Evolutionary conservation across 2,888 invertebrate species (phyloP).

Genomic region (Cheilosia urbana): DNA sequence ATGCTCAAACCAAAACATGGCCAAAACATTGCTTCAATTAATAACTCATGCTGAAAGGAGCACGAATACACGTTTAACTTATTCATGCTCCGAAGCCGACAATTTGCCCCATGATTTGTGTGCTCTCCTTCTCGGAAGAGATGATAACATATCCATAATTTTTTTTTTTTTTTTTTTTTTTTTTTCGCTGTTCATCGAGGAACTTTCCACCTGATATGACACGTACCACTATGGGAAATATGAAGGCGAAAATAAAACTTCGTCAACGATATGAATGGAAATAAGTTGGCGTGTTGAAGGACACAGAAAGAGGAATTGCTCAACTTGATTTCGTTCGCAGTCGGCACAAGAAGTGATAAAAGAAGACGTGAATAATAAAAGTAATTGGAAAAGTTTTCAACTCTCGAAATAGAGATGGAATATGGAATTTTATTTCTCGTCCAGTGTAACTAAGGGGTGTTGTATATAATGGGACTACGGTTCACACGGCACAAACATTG

Average conservation of each 20-base stretch:
- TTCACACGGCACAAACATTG: conserved; percentile 43
- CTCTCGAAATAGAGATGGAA: conserved; percentile 48
- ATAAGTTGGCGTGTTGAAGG: conserved; percentile 50
- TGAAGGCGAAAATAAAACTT: conserved; percentile 63
- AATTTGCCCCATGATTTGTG: conserved; percentile 65
- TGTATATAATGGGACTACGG: conserved; percentile 4
- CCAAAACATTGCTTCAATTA: conserved; percentile 43
- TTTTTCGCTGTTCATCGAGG: conserved; percentile 3
- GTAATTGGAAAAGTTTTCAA: conserved; percentile 74
- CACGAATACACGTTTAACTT: conserved; percentile 22
- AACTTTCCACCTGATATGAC: conserved; percentile 70
- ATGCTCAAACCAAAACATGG: conserved; percentile 20
- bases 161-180: background rate
- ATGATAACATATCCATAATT: conserved; percentile 27
- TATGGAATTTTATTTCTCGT: conserved; percentile 57
- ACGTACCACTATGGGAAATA: conserved; percentile 60
- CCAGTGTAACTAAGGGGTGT: conserved; percentile 44
- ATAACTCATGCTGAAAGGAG: conserved; percentile 47
- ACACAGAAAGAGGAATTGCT: conserved; percentile 37
- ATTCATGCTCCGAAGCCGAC: conserved; percentile 50
- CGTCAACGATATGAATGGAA: conserved; percentile 50
- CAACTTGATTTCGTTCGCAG: conserved; percentile 63
- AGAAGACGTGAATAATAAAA: conserved; percentile 74
- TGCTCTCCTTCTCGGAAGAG: conserved; percentile 15
- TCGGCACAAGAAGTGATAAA: conserved; percentile 69